These are phyloP conservation scores for Lasioglossum marginatum DNA, from an alignment of 2,888 invertebrate genomes.

Conservation along the genomic window DNA sequence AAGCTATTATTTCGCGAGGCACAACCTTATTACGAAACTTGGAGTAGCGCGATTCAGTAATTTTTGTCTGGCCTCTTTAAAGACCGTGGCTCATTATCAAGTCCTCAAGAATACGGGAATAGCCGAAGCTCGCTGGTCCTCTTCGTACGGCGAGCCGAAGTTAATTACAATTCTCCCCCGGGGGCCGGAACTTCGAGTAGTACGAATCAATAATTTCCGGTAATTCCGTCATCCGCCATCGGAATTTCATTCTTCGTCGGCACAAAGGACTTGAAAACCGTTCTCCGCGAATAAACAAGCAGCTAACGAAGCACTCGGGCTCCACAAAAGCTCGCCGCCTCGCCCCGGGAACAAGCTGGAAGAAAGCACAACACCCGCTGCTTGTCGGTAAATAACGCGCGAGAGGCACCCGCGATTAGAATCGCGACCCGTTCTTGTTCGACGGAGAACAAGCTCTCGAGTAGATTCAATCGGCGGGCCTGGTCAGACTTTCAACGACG, in stretches of 20 bases:
- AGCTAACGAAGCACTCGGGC: slow-evolving; percentile 9
- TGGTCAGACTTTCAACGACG: neutral
- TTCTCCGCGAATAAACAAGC: slow-evolving; percentile 13
- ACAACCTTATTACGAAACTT: neutral
- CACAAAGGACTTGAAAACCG: slow-evolving; percentile 5
- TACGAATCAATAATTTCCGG: slow-evolving; percentile 34
- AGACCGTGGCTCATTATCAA: neutral
- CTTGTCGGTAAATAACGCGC: neutral
- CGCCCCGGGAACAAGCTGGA: neutral
- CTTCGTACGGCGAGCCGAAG: neutral
- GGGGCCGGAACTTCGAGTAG: slow-evolving; percentile 19
- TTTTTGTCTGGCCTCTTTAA: neutral
- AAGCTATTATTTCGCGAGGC: neutral
- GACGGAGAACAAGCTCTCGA: neutral
- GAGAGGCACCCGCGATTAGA: neutral
- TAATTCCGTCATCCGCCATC: slow-evolving; percentile 11
- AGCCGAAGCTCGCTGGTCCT: neutral
- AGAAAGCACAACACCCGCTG: neutral
- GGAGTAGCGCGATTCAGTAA: neutral
- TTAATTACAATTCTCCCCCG: slow-evolving; percentile 12
- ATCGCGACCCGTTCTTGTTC: neutral
- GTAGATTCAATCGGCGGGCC: neutral
- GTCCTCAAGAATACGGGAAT: neutral
- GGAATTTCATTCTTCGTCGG: slow-evolving; percentile 29
- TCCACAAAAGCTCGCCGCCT: neutral